These are phyloP conservation scores for Brotula barbata DNA, from an alignment of 2,797 vertebrate genomes.

Conservation along the genomic window DNA sequence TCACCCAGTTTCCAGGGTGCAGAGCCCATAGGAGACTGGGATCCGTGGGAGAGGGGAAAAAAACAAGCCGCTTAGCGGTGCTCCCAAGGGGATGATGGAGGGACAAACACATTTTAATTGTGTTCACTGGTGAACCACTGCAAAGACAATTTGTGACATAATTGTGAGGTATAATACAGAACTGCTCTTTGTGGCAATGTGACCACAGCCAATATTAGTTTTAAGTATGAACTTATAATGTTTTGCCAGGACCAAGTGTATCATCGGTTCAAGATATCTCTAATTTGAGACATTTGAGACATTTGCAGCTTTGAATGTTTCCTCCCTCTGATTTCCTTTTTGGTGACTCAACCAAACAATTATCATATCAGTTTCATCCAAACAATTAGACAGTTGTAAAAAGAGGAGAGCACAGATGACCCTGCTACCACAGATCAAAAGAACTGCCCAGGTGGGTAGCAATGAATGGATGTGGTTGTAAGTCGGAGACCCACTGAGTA, in stretches of 20 bases:
- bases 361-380: slow-evolving; percentile 59
- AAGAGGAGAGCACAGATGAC: slow-evolving; percentile 44
- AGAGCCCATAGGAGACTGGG: slow-evolving; percentile 60
- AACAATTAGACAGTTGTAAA: slow-evolving; percentile 64
- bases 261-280: background rate
- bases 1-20: slow-evolving; percentile 75
- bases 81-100: slow-evolving; percentile 52
- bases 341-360: slow-evolving; percentile 43
- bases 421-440: slow-evolving; percentile 53
- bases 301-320: slow-evolving; percentile 14
- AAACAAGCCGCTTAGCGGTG: slow-evolving; percentile 72
- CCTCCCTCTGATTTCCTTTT: slow-evolving; percentile 2
- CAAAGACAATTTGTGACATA: slow-evolving; percentile 2
- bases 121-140: slow-evolving; percentile 42
- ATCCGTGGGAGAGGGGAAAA: slow-evolving; percentile 63
- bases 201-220: background rate
- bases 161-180: slow-evolving; percentile 8
- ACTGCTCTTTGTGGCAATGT: slow-evolving; percentile 8
- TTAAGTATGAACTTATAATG: slow-evolving; percentile 5
- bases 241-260: background rate
- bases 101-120: slow-evolving; percentile 86
- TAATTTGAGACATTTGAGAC: background rate
- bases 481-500: slow-evolving; percentile 38
- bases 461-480: slow-evolving; percentile 33
- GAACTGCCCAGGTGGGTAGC: slow-evolving; percentile 36